Evolutionary conservation across 2,113 vertebrate genomes (phyloP), one percentile per base, ranked within the genome.

Genomic region (Cranoglanis bouderius): DNA sequence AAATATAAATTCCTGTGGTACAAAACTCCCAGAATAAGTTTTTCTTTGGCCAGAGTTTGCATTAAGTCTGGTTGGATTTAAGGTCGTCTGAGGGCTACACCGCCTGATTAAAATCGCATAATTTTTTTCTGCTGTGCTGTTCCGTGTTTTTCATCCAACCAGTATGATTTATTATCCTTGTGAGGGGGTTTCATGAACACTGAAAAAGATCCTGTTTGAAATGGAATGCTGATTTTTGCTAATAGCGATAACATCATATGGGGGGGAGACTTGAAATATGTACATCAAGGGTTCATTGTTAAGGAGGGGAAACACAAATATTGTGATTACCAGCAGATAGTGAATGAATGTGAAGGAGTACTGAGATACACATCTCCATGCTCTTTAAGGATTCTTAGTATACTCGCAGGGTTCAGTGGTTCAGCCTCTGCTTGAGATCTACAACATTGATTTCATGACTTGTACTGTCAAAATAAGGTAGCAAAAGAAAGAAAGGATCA

Each of bases 191-290:
- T 65, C 87, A 16, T 83, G 46, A 82, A 84, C 84, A 88, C 51
- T 43, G 5, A 63, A 88, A 85, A 29, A 85, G 83, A 43, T 35
- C 63, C 2, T 26, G 77, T 51, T 93, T 93, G 89, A 91, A 95
- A 94, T 92, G 88, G 10, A 49, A 80, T 91, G 92, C 89, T 91
- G 93, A 92, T 93, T 93, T 92, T 74, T 87, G 89, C 84, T 88
- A 92, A 93, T 91, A 91, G 90, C 90, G 88, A 87, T 46, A 87
- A 65, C 86, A 88, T 91, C 86, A 83, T 92, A 90, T 84, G 61
- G 53, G 43, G 4, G 70, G 61, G 63, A 90, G 90, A 91, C 87
- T 88, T 16, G 89, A 80, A 70, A 85, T 81, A 83, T 63, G 87
- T 83, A 83, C 89, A 78, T 82, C 87, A 92, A 88, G 77, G 81